Conservation (phyloP, 2,888 invertebrate genomes). For the Cynaeus angustus region DNA sequence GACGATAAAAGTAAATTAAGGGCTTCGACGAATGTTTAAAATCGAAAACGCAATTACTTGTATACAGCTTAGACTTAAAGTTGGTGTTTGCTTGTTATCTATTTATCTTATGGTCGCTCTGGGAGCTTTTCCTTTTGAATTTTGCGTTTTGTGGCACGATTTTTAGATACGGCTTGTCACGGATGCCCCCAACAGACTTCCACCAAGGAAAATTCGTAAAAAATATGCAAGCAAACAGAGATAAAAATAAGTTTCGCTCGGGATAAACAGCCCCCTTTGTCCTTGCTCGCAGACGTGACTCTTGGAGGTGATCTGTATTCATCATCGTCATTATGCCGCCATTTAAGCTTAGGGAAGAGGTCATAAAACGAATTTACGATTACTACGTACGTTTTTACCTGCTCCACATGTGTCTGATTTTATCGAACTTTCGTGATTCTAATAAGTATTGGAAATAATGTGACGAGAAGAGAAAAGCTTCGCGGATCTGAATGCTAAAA, state of each 20-base stretch:
- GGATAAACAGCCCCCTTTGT: constrained; percentile 16
- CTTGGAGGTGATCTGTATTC: constrained; percentile 35
- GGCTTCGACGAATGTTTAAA: constrained; percentile 63
- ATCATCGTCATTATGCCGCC: constrained; percentile 42
- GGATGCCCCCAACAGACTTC: constrained; percentile 4
- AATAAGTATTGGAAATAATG: constrained; percentile 40
- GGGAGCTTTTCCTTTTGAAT: constrained; percentile 62
- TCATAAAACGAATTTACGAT: constrained; percentile 45
- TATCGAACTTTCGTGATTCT: constrained; percentile 42
- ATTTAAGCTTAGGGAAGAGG: constrained; percentile 15
- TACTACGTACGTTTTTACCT: constrained; percentile 43
- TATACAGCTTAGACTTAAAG: constrained; percentile 58
- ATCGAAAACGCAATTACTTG: constrained; percentile 65
- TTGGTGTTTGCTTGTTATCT: constrained; percentile 64
- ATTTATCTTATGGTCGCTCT: constrained; percentile 63
- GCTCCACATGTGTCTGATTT: constrained; percentile 42
- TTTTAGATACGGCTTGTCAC: constrained; percentile 26
- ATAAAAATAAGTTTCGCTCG: constrained; percentile 30
- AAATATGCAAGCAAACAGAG: constrained; percentile 29
- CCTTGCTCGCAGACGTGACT: constrained; percentile 5
- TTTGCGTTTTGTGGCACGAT: constrained; percentile 48
- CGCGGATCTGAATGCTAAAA: constrained; percentile 22
- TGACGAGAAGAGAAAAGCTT: constrained; percentile 4
- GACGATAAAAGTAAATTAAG: constrained; percentile 65
- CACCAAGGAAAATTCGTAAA: constrained; percentile 11